Evolutionary conservation across 2,888 invertebrate genomes (phyloP), one percentile per base, ranked within the genome.

Genomic region (Pharmacophagus antenor): DNA sequence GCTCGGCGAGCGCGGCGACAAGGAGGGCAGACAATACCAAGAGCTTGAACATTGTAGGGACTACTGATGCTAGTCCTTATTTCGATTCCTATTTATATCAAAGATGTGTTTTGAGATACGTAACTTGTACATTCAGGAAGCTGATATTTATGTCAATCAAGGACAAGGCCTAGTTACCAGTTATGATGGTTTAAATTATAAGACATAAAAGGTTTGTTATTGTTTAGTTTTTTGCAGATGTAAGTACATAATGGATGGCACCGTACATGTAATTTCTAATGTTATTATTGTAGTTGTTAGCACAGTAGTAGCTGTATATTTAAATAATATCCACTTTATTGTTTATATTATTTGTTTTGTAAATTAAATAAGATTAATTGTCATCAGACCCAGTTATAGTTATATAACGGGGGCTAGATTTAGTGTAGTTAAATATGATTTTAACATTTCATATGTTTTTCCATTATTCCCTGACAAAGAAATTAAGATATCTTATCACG

Each of bases 11-110:
- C 65, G 80, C 88, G 62, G 90, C 73, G 72, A 90, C 86, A 67
- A 91, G 72, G 66, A 92, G 80, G 74, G 86, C 88, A 72, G 84
- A 90, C 84, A 92, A 82, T 67, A 85, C 80, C 71, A 79, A 80
- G 77, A 82, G 80, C 62, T 70, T 76, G 62, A 44, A 55, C 65
- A 63, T 59, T 59, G 63, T 59, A 51, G 63, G 55, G 61, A 59
- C 67, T 62, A 68, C 65, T 70, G 68, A 70, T 68, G 60, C 52
- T 56, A 27, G 27, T 46, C 15, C 21, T 20, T 46, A 31, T 10
- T 46, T 27, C 8, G 17, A 7, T 41, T 6, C 41, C 20, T 47
- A 52, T 58, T 58, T 58, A 58, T 58, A 58, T 52, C 1, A 48
- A 46, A 47, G 15, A 21, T 41, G 18, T 6, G 18, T 41, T 15